Percentiles rank a stretch among this genome's conserved stretches.
Evolutionary conservation across 2,888 invertebrate genomes (phyloP).

Genomic region (Gastracanthus pulcherrimus): DNA sequence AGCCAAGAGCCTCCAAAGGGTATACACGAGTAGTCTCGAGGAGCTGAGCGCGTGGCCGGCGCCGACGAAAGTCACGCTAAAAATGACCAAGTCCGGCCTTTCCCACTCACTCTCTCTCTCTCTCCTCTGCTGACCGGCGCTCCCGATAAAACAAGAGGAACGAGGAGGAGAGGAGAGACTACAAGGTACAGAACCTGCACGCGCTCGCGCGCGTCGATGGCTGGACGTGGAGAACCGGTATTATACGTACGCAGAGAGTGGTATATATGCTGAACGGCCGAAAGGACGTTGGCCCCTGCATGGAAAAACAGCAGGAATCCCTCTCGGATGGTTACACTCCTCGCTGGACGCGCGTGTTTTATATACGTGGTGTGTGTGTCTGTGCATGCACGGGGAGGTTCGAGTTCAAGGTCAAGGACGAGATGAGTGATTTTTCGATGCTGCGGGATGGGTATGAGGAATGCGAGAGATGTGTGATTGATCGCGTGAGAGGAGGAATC

Average conservation of each 20-base stretch:
- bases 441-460: too few relatives aligned
- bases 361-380: background rate
- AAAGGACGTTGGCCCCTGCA: background rate
- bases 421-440: too few relatives aligned
- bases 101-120: too few relatives aligned
- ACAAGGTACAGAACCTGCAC: background rate
- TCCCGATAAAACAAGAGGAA: conserved; percentile 20
- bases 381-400: background rate
- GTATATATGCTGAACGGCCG: background rate
- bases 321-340: background rate
- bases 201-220: too few relatives aligned
- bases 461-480: background rate
- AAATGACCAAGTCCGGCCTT: conserved; percentile 36
- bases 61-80: conserved; percentile 42
- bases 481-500: background rate
- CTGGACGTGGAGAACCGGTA: conserved; percentile 46
- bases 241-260: background rate
- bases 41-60: background rate
- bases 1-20: too few relatives aligned
- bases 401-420: background rate
- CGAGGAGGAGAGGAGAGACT: background rate
- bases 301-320: too few relatives aligned
- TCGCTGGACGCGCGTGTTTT: background rate
- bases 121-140: background rate
- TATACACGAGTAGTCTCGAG: too few relatives aligned